phyloP scores from a whole-genome alignment of 2,797 vertebrate genomes.

The Molossus molossus region DNA sequence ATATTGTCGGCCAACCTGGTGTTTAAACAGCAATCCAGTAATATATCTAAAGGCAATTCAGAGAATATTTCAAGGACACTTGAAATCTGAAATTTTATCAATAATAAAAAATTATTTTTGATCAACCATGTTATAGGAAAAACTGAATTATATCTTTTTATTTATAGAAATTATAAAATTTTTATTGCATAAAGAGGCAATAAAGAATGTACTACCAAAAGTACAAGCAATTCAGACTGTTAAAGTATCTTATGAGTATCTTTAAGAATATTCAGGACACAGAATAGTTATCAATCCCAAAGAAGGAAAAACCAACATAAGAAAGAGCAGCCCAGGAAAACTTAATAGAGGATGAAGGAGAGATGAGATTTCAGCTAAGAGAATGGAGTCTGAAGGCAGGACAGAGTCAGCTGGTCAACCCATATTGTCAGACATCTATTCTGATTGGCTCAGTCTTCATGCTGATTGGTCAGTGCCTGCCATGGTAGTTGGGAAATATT shows the following conservation, averaged over 20 bases:
- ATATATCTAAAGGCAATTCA: background rate
- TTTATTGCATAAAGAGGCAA: background rate
- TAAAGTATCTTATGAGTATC: background rate
- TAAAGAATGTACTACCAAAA: background rate
- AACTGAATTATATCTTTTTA: background rate
- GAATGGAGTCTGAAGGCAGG: background rate
- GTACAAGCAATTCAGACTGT: background rate
- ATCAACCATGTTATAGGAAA: background rate
- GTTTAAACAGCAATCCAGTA: background rate
- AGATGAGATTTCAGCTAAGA: background rate
- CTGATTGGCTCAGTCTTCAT: background rate
- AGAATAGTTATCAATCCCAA: background rate
- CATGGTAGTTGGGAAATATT: constrained; percentile 25
- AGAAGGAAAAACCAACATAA: background rate
- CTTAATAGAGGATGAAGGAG: background rate
- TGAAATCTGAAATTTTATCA: constrained; percentile 35
- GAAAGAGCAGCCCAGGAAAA: background rate
- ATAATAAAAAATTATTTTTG: constrained; percentile 27
- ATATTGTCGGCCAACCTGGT: background rate
- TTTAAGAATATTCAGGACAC: background rate
- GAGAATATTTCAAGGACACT: background rate
- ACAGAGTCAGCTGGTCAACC: background rate
- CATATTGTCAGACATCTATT: background rate
- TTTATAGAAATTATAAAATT: constrained; percentile 9
- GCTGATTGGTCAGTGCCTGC: constrained; percentile 64